Evolutionary conservation across 2,113 vertebrate genomes (phyloP).

Genomic region (Marmota monax): DNA sequence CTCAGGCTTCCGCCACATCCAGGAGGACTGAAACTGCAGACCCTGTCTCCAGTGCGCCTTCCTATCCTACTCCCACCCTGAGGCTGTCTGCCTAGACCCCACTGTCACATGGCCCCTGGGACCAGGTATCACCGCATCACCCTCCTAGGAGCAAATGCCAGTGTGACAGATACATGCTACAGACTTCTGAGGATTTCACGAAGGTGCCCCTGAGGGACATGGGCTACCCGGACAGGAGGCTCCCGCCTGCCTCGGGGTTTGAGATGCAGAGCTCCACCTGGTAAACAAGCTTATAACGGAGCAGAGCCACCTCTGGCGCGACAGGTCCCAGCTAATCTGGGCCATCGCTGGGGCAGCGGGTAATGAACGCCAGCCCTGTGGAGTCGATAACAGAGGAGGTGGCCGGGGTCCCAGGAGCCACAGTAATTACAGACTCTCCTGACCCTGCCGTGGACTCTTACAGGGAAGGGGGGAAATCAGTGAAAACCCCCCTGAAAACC

Average conservation of each 20-base stretch:
- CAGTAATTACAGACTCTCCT: conserved; percentile 90
- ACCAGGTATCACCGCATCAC: not conserved
- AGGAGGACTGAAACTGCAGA: not conserved
- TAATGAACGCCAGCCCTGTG: conserved; percentile 83
- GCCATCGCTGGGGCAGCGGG: conserved; percentile 81
- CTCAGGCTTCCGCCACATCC: not conserved
- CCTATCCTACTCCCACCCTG: not conserved
- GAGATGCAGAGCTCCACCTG: conserved; percentile 64
- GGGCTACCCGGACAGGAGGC: conserved; percentile 45
- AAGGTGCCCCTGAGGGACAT: not conserved
- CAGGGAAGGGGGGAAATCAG: conserved; percentile 85
- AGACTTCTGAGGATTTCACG: not conserved
- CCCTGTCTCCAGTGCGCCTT: not conserved
- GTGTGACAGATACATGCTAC: not conserved
- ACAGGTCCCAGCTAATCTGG: conserved; percentile 88
- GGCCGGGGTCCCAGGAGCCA: conserved; percentile 82
- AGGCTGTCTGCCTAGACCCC: not conserved
- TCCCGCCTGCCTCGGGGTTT: conserved; percentile 22
- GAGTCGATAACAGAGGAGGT: conserved; percentile 88
- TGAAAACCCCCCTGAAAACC: conserved; percentile 88
- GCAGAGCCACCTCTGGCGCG: conserved; percentile 78
- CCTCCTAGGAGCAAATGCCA: not conserved
- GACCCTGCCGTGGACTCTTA: conserved; percentile 84
- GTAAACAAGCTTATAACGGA: conserved; percentile 84
- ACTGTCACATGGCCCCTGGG: fast-evolving